phyloP scores from a whole-genome alignment of 2,888 invertebrate species.

The Acleris emargana region DNA sequence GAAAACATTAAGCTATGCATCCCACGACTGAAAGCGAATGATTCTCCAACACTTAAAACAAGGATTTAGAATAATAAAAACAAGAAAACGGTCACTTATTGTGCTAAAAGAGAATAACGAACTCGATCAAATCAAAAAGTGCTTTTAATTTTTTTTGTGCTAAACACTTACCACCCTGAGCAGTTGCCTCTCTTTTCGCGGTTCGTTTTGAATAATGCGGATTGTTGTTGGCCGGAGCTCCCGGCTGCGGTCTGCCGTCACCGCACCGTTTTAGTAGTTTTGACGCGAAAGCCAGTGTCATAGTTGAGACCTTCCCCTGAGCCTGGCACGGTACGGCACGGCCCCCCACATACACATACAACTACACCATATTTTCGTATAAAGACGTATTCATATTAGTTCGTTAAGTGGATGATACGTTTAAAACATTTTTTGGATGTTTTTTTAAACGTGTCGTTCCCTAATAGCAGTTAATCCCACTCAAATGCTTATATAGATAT shows the following conservation, averaged over 20 bases:
- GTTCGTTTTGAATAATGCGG: slow-evolving; percentile 25
- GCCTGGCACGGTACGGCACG: slow-evolving; percentile 80
- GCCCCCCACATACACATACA: slow-evolving; percentile 68
- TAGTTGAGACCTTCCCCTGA: slow-evolving; percentile 72
- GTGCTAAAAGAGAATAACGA: neutral
- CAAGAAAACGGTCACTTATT: neutral
- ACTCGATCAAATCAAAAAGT: too few species aligned
- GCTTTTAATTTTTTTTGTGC: neutral
- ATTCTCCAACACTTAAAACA: too few species aligned
- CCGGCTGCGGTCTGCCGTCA: slow-evolving; percentile 52
- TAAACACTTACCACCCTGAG: slow-evolving; percentile 24
- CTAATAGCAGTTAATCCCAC: too few species aligned
- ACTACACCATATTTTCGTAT: slow-evolving; percentile 50
- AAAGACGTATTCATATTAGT: slow-evolving; percentile 62
- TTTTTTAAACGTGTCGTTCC: too few species aligned
- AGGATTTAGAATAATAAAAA: neutral
- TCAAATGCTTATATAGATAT: too few species aligned
- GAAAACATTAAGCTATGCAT: too few species aligned
- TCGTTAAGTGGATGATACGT: slow-evolving; percentile 13
- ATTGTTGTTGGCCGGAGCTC: slow-evolving; percentile 6
- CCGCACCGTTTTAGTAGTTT: slow-evolving; percentile 74
- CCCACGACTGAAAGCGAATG: too few species aligned
- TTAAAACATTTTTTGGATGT: neutral
- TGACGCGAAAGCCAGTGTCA: slow-evolving; percentile 76
- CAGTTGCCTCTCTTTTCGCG: slow-evolving; percentile 13